Percentiles rank a stretch among this genome's conserved stretches.
Conservation (phyloP, 2,888 invertebrate species). For the Tromatobia lineatoria region DNA sequence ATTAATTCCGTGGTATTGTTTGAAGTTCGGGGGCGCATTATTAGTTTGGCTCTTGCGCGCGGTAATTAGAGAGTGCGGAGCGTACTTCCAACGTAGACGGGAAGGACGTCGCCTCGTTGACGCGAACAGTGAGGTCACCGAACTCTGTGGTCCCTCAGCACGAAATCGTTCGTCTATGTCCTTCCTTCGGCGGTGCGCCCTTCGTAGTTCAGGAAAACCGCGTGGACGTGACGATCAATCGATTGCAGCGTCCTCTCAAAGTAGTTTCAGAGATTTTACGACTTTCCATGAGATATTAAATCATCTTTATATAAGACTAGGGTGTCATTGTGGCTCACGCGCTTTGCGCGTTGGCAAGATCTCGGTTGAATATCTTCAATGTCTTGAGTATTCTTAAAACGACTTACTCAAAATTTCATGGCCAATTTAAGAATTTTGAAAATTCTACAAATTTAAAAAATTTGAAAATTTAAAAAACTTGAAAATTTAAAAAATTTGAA, state of each 20-base stretch:
- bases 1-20: constrained; percentile 72
- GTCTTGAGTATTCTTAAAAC: too few relatives aligned
- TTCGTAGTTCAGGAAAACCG: constrained; percentile 1
- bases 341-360: too few relatives aligned
- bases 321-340: too few relatives aligned
- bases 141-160: constrained; percentile 19
- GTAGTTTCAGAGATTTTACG: constrained; percentile 1
- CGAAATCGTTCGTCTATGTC: constrained; percentile 22
- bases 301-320: neutral
- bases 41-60: constrained; percentile 58
- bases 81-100: constrained; percentile 45
- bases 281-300: neutral
- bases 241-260: neutral
- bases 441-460: too few relatives aligned
- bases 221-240: constrained; percentile 11
- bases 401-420: too few relatives aligned
- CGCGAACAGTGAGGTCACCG: constrained; percentile 18
- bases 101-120: constrained; percentile 25
- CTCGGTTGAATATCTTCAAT: too few relatives aligned
- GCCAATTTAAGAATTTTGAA: too few relatives aligned
- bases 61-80: constrained; percentile 60
- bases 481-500: too few relatives aligned
- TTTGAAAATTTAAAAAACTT: too few relatives aligned
- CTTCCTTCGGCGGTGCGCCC: neutral
- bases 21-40: constrained; percentile 71